A percentile compares a stretch with the other conserved stretches of the same genome.
phyloP scores from a whole-genome alignment of 2,888 invertebrate genomes.

The Pelosia muscerda region DNA sequence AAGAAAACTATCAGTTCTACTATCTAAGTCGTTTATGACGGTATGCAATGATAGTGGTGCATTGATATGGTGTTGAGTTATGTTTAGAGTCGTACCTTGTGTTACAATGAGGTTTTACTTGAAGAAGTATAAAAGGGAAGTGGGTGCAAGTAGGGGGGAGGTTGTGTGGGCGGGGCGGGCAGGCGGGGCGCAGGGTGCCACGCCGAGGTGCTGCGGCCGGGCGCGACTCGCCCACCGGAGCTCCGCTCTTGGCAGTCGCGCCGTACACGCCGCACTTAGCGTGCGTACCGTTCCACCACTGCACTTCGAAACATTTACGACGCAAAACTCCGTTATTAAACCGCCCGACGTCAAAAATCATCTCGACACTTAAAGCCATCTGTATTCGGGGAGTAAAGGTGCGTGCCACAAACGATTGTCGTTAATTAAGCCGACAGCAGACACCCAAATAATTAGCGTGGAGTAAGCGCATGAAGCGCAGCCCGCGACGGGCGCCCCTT shows the following conservation, averaged over 20 bases:
- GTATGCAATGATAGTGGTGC: background rate
- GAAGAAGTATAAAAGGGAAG: constrained; percentile 52
- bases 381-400: constrained; percentile 70
- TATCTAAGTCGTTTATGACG: background rate
- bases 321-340: constrained; percentile 38
- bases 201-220: constrained; percentile 65
- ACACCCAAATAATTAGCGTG: constrained; percentile 84
- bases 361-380: constrained; percentile 54
- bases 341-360: constrained; percentile 29
- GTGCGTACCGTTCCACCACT: constrained; percentile 67
- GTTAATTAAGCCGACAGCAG: constrained; percentile 72
- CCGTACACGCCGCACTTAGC: constrained; percentile 69
- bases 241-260: constrained; percentile 74
- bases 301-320: constrained; percentile 44
- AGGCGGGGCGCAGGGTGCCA: constrained; percentile 82
- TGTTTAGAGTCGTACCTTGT: constrained; percentile 7
- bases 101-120: constrained; percentile 21
- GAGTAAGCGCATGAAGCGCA: constrained; percentile 74
- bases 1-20: background rate
- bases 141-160: constrained; percentile 72
- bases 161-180: constrained; percentile 73
- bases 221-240: constrained; percentile 75
- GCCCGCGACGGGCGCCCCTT: constrained; percentile 73
- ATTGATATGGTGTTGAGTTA: too few relatives aligned
- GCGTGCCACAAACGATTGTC: constrained; percentile 65